A percentile compares a stretch with the other conserved stretches of the same genome.
Evolutionary conservation across 2,888 invertebrate species (phyloP).

Genomic region (Diaphora mendica): DNA sequence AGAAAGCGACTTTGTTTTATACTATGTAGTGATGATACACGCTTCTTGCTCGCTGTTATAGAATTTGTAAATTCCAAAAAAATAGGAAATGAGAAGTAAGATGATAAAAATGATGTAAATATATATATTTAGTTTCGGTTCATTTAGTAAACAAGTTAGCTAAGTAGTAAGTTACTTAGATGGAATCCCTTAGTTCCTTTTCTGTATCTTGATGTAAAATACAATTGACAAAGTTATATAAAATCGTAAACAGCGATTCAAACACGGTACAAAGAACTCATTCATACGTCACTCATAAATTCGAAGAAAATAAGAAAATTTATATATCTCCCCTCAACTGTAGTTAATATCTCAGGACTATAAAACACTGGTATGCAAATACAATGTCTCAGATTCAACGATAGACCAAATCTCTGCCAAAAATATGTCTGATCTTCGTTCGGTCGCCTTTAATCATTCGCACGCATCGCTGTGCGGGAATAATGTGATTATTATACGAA

Average conservation of each 20-base stretch:
- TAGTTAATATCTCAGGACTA: slow-evolving; percentile 28
- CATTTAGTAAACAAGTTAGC: too few relatives aligned
- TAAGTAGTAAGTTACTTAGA: too few relatives aligned
- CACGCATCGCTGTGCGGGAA: slow-evolving; percentile 27
- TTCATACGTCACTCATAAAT: background rate
- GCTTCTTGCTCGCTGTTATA: too few relatives aligned
- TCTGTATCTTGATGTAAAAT: too few relatives aligned
- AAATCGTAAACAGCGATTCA: background rate
- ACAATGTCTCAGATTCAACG: slow-evolving; percentile 23
- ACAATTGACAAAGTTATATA: background rate
- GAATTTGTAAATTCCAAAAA: too few relatives aligned
- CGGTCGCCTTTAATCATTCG: slow-evolving; percentile 44
- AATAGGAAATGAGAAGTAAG: too few relatives aligned
- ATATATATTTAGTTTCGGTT: too few relatives aligned
- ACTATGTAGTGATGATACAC: too few relatives aligned
- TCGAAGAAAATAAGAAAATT: background rate
- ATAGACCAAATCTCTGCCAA: slow-evolving; percentile 32
- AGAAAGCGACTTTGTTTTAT: too few relatives aligned
- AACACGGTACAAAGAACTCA: background rate
- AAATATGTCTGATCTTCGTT: slow-evolving; percentile 30
- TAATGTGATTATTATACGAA: slow-evolving; percentile 48
- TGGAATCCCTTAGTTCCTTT: too few relatives aligned
- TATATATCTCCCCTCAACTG: background rate
- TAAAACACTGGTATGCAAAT: slow-evolving; percentile 40
- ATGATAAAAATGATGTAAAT: too few relatives aligned